These are phyloP conservation scores for Melanotaenia boesemani DNA, from an alignment of 2,797 vertebrate species.

Conservation along the genomic window DNA sequence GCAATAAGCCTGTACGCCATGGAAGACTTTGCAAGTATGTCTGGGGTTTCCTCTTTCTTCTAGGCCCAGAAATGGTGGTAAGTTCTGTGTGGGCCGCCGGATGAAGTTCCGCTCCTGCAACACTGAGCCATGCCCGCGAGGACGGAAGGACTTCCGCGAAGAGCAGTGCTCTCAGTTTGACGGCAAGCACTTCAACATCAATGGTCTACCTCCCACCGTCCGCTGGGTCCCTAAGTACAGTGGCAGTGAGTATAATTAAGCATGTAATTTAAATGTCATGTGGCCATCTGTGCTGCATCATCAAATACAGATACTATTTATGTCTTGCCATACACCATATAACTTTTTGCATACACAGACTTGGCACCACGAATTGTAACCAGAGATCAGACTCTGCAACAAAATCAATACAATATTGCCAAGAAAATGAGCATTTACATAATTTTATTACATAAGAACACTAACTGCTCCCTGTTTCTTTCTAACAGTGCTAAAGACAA, in stretches of 20 bases:
- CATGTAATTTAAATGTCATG: slow-evolving; percentile 5
- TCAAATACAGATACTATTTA: no score
- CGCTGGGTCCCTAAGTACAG: slow-evolving; percentile 98
- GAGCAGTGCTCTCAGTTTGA: slow-evolving; percentile 96
- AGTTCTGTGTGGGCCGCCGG: slow-evolving; percentile 94
- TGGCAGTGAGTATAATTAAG: slow-evolving; percentile 89
- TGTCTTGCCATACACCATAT: no score
- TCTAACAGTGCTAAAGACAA: no score
- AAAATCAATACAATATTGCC: no score
- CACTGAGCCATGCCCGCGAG: slow-evolving; percentile 93
- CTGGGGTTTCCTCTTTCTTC: background rate
- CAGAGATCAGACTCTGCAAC: no score
- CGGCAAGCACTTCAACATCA: slow-evolving; percentile 97
- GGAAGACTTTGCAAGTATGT: background rate
- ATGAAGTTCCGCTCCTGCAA: slow-evolving; percentile 99
- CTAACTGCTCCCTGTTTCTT: no score
- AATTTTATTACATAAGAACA: no score
- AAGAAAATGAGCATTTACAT: no score
- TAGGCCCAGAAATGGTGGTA: slow-evolving; percentile 94
- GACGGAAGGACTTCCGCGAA: slow-evolving; percentile 91
- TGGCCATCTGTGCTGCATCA: no score
- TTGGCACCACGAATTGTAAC: no score
- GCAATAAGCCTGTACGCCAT: background rate
- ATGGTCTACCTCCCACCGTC: slow-evolving; percentile 91
- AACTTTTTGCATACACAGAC: no score